A percentile compares a stretch with the other conserved stretches of the same genome.
These are phyloP conservation scores for Ectemnius continuus DNA, from an alignment of 2,888 invertebrate species.

Conservation along the genomic window DNA sequence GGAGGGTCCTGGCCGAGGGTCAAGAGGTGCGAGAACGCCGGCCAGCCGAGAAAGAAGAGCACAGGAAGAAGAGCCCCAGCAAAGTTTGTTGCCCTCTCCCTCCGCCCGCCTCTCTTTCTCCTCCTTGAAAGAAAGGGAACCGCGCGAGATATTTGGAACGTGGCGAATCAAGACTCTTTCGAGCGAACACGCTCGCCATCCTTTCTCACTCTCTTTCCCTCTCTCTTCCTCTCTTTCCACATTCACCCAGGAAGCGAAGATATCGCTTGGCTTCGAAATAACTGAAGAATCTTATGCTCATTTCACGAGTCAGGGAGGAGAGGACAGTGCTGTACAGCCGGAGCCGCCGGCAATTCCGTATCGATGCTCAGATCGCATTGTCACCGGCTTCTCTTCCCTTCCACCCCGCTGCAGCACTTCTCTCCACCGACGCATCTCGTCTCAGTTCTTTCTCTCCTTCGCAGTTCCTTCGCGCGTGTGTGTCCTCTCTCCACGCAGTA, in stretches of 20 bases:
- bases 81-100: background rate
- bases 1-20: constrained; percentile 58
- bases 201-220: background rate
- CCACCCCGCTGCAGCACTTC: constrained; percentile 21
- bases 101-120: no score
- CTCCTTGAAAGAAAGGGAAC: constrained; percentile 14
- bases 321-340: constrained; percentile 37
- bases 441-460: constrained; percentile 12
- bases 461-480: constrained; percentile 13
- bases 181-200: no score
- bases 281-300: constrained; percentile 66
- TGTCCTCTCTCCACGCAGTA: constrained; percentile 21
- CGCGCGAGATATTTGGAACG: constrained; percentile 67
- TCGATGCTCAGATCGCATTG: constrained; percentile 59
- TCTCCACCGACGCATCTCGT: constrained; percentile 49
- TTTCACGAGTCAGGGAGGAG: constrained; percentile 60
- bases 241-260: constrained; percentile 59
- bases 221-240: constrained; percentile 4
- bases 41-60: constrained; percentile 33
- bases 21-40: constrained; percentile 54
- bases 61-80: constrained; percentile 17
- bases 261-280: constrained; percentile 62
- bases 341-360: constrained; percentile 64
- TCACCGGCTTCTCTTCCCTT: constrained; percentile 52
- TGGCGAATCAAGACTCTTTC: constrained; percentile 20